These are phyloP conservation scores for Fregetta grallaria DNA, from an alignment of 2,113 vertebrate genomes.

Conservation along the genomic window DNA sequence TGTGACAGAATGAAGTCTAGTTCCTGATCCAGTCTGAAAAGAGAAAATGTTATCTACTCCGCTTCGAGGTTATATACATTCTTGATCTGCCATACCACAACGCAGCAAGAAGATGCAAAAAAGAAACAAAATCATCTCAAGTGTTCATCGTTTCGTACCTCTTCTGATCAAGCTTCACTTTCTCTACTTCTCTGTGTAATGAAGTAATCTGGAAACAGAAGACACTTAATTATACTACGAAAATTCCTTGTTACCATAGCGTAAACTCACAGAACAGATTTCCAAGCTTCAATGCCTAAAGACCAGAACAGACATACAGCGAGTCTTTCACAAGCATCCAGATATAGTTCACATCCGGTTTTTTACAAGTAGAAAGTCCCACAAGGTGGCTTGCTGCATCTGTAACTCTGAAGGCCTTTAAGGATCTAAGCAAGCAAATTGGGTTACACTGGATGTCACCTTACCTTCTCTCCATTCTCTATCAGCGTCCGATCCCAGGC, in stretches of 20 bases:
- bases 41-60: neutral
- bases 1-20: slow-evolving; percentile 97
- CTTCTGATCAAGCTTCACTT: slow-evolving; percentile 96
- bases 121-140: neutral
- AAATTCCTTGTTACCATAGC: neutral
- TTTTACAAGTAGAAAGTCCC: neutral
- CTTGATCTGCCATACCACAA: neutral
- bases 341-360: accelerated
- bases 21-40: slow-evolving; percentile 89
- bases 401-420: neutral
- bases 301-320: neutral
- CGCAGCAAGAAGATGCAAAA: neutral
- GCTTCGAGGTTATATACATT: accelerated
- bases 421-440: neutral
- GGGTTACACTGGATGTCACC: neutral
- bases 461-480: slow-evolving; percentile 91
- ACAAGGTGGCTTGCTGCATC: neutral
- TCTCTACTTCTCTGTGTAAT: slow-evolving; percentile 96
- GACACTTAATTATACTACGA: neutral
- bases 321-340: neutral
- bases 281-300: neutral
- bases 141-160: slow-evolving; percentile 36
- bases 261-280: neutral
- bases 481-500: slow-evolving; percentile 92
- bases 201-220: slow-evolving; percentile 80